A percentile compares a stretch with the other conserved stretches of the same genome.
These are phyloP conservation scores for Musca vetustissima DNA, from an alignment of 1,140 invertebrate genomes.

Conservation along the genomic window DNA sequence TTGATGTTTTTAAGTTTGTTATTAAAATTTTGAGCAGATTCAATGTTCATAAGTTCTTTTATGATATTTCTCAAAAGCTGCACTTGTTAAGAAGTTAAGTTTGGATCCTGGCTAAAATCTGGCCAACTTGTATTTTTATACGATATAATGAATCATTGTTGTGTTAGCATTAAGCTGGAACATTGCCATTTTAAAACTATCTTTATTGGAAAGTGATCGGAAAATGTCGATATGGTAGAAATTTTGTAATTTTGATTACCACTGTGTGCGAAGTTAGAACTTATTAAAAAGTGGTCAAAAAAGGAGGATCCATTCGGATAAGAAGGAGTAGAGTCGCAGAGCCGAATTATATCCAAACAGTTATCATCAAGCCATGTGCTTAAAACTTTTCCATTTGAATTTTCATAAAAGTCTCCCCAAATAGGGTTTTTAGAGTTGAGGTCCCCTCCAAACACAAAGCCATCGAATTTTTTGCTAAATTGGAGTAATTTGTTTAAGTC, in stretches of 20 bases:
- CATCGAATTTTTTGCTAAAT: neutral
- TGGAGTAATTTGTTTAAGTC: neutral
- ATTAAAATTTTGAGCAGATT: too few species aligned
- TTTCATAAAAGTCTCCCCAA: neutral
- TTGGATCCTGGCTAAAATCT: neutral
- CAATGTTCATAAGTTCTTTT: neutral
- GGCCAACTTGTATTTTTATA: neutral
- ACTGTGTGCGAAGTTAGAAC: neutral
- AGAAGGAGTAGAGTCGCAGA: neutral
- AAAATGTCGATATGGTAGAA: neutral
- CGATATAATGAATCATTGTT: neutral
- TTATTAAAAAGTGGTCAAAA: neutral
- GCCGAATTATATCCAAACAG: neutral
- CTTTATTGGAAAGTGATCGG: neutral
- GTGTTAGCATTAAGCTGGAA: neutral
- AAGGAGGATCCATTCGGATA: neutral
- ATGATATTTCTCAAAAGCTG: neutral
- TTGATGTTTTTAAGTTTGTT: too few species aligned
- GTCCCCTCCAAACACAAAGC: neutral
- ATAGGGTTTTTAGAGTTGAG: neutral
- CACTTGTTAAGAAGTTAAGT: neutral
- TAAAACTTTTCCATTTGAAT: neutral
- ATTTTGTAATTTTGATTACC: neutral
- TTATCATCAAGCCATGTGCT: neutral
- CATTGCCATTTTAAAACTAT: neutral